Evolutionary conservation across 1,140 invertebrate species (phyloP), one percentile per base, ranked within the genome.

Genomic region (Drosophila albomicans): DNA sequence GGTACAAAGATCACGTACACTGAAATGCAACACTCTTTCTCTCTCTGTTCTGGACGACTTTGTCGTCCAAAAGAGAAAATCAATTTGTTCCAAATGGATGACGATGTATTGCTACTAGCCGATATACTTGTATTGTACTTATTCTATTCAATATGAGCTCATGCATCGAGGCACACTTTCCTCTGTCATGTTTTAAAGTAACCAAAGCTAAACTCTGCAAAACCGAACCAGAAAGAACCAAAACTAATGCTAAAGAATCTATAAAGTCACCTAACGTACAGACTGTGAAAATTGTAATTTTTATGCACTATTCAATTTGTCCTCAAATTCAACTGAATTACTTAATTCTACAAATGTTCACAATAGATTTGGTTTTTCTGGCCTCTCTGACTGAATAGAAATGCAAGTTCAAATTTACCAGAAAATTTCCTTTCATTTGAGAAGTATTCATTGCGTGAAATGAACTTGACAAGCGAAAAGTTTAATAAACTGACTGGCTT

Each of bases 251-350:
- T 57, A 65, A 35, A 28, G 64, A 71, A 78, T 38, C 43, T 11
- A 38, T 41, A 13, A 43, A 46, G 79, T 45, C 59, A 67, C 58
- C 43, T 49, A 5, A 48, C 43, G 48, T 10, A 48, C 8, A 25
- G 16, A 54, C 85, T 81, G 84, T 88, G 78, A 67, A 89, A 89
- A 89, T 89, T 79, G 63, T 48, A 79, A 89, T 89, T 89, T 79
- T 11, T 78, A 78, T 75, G 85, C 32, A 57, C 54, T 16, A 41
- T 57, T 41, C 13, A 57, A 57, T 57, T 57, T 57, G 54, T 57
- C 54, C 5, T 57, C 54, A 41, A 57, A 57, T 10, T 57, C 35
- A 7, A 57, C 15, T 51, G 13, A 28, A 52, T 32, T 52, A 2
- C 51, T 54, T 35, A 35, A 54, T 54, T 54, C n/a, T 28, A 1